Evolutionary conservation across 2,888 invertebrate species (phyloP), one percentile per base, ranked within the genome.

Genomic region (Drosophila macrothrix): DNA sequence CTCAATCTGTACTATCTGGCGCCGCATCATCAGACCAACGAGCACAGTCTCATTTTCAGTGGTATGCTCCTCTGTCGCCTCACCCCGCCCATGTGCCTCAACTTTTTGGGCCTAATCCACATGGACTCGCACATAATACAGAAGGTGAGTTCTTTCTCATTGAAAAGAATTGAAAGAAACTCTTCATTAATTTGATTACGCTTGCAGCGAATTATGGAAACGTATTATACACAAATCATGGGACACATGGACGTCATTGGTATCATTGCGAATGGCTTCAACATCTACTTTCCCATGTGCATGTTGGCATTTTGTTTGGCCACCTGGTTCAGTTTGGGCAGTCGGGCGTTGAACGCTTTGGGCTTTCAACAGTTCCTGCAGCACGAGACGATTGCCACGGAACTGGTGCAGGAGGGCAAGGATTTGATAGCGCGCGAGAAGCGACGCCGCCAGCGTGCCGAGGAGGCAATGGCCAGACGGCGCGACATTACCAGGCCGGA

Each of bases 241-340:
- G 99, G 99, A 0, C 99, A 99, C 93, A 98, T 99, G 98, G 99
- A 99, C 93, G 98, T 99, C 0, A 96, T 99, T 65, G 96, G 97
- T 35, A 97, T 99, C 73, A 97, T 99, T 80, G 97, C 99, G 0
- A 97, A 99, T 93, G 99, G 99, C 12, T 99, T 99, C 94, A 99
- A 99, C 94, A 97, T 99, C 65, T 99, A 99, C 94, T 99, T 99
- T 93, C 99, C 99, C 0, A 99, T 99, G 96, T 96, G 97, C 71
- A 99, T 99, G 92, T 95, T 99, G 69, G 95, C 96, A 50, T 96
- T 99, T 83, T 99, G 99, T 91, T 94, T 97, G 67, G 97, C 98
- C 67, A 99, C 99, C 0, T 98, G 98, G 94, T 97, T 98, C 92
- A 97, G 97, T 86, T 94, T 99, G 52, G 99, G 99, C 64, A 97